Evolutionary conservation across 2,797 vertebrate species (phyloP).

Genomic region (Aselliscus stoliczkanus): DNA sequence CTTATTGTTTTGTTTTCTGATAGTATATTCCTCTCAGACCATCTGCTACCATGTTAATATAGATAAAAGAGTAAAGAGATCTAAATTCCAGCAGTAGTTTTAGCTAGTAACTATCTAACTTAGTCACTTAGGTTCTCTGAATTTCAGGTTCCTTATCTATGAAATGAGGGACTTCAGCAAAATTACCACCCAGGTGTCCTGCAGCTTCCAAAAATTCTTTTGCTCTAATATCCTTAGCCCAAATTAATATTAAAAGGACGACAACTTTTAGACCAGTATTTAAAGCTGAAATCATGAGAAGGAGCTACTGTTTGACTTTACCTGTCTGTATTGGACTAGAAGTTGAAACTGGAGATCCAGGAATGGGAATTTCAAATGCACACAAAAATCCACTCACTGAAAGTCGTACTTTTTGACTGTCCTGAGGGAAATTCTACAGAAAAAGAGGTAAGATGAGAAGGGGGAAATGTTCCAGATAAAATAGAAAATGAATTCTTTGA

Average conservation of each 20-base stretch:
- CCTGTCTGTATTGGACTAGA: constrained; percentile 89
- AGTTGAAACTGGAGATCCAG: constrained; percentile 91
- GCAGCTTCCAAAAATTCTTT: background rate
- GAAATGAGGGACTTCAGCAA: constrained; percentile 22
- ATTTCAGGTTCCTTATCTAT: constrained; percentile 10
- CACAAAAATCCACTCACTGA: constrained; percentile 95
- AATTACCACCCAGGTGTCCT: constrained; percentile 26
- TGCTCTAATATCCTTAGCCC: background rate
- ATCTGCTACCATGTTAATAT: background rate
- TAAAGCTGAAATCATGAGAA: constrained; percentile 12
- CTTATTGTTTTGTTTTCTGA: constrained; percentile 25
- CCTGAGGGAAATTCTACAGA: constrained; percentile 94
- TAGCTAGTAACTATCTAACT: constrained; percentile 12
- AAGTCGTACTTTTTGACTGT: constrained; percentile 97
- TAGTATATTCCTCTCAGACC: background rate
- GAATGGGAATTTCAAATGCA: constrained; percentile 95
- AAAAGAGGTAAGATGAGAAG: background rate
- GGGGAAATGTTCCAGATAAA: background rate
- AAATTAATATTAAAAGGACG: background rate
- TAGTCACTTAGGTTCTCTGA: background rate
- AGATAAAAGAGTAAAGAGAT: background rate
- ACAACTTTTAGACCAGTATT: background rate
- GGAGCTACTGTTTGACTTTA: constrained; percentile 68
- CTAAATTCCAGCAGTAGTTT: background rate
- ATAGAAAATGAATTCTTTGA: constrained; percentile 27